Conservation (phyloP, 2,888 invertebrate species). For the Diarsia mendica region DNA sequence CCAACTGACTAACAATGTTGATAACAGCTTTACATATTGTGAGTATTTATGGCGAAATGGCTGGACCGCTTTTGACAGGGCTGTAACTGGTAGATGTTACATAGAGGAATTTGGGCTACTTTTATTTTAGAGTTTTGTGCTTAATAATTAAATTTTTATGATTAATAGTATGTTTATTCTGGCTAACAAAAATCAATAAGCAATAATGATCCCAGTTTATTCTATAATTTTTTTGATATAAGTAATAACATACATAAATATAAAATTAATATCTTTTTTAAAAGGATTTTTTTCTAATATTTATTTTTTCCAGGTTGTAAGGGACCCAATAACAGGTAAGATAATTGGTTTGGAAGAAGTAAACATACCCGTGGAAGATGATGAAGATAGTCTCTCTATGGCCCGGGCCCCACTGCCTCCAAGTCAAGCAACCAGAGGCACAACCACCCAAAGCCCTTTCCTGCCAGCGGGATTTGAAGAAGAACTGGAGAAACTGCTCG, state of each 20-base stretch:
- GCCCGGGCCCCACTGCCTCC: slow-evolving; percentile 94
- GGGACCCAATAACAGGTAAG: slow-evolving; percentile 94
- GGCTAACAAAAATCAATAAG: too few relatives aligned
- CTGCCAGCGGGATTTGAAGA: slow-evolving; percentile 95
- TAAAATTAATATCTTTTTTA: neutral
- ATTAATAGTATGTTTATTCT: too few relatives aligned
- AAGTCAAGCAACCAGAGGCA: slow-evolving; percentile 93
- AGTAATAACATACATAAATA: neutral
- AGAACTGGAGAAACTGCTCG: slow-evolving; percentile 85
- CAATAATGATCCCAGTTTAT: neutral
- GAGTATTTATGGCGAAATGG: neutral
- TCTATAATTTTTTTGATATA: neutral
- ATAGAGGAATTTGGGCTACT: too few relatives aligned
- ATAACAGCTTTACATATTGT: neutral
- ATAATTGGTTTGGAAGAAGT: slow-evolving; percentile 92
- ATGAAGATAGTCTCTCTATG: slow-evolving; percentile 92
- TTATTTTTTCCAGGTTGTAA: slow-evolving; percentile 87
- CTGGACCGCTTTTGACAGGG: too few relatives aligned
- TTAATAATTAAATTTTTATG: too few relatives aligned
- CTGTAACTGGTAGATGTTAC: too few relatives aligned
- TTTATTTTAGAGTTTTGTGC: neutral
- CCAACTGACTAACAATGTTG: neutral
- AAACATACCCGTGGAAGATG: slow-evolving; percentile 84
- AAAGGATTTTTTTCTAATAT: neutral
- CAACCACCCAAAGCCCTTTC: slow-evolving; percentile 95